A percentile compares a stretch with the other conserved stretches of the same genome.
These are phyloP conservation scores for Synergus gifuensis DNA, from an alignment of 2,888 invertebrate genomes.

Conservation along the genomic window DNA sequence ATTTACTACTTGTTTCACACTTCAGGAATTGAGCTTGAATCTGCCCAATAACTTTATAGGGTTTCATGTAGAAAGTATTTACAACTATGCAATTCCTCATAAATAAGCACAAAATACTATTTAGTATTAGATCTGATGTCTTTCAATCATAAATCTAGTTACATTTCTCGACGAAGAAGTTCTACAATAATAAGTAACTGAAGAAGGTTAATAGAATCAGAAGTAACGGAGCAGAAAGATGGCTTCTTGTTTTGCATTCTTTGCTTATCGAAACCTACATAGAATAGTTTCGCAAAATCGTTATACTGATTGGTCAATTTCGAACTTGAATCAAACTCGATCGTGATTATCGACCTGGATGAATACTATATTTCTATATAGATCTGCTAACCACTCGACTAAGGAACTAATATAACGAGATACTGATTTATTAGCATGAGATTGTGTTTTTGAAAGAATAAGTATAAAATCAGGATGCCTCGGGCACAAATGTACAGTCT, in stretches of 20 bases:
- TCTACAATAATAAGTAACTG: not conserved
- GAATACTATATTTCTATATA: conserved; percentile 4
- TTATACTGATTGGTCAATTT: conserved; percentile 17
- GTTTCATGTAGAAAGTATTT: not conserved
- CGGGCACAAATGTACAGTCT: not conserved
- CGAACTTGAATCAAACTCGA: conserved; percentile 17
- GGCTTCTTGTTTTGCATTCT: conserved; percentile 36
- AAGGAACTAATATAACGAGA: not conserved
- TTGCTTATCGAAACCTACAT: conserved; percentile 10
- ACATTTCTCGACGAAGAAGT: not conserved
- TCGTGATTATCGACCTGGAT: conserved; percentile 8
- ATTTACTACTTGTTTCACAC: not conserved
- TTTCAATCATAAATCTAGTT: not conserved
- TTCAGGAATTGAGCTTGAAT: not conserved
- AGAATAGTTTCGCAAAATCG: not conserved
- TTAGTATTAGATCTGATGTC: not conserved
- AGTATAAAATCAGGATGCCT: not conserved
- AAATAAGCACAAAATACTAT: not conserved
- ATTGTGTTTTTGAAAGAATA: not conserved
- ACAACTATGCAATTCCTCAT: not conserved
- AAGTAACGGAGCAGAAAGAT: not conserved
- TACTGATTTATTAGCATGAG: not conserved
- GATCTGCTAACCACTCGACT: not conserved
- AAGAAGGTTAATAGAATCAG: conserved; percentile 9
- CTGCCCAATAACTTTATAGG: not conserved